Evolutionary conservation across 2,797 vertebrate genomes (phyloP), one percentile per base, ranked within the genome.

Genomic region (Serranus cabrilla): DNA sequence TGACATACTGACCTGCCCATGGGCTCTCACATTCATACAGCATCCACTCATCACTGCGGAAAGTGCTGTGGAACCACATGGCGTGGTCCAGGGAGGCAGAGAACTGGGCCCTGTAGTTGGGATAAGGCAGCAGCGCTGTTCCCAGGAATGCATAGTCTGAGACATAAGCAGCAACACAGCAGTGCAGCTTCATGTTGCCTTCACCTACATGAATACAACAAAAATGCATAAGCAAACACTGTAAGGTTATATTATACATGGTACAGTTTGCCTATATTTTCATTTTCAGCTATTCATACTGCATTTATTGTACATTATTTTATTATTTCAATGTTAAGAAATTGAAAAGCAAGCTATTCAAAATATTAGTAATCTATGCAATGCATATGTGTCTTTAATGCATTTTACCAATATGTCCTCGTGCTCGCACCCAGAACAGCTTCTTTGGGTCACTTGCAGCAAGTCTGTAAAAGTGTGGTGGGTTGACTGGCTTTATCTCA

Each of bases 31-130:
- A 98, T 84, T 99, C 97, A 0, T 98, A 99, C 7, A 99, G 83
- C 97, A 99, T 99, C 98, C 98, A 99, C 82, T 99, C 95, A 39
- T 99, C 98, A 0, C 96, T 95, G 73, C 97, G 94, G 94, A 99
- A 99, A 0, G 96, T 96, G 0, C 87, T 93, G 0, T 99, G 98
- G 91, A 99, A 99, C 97, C 98, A 99, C 97, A 99, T 97, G 84
- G 97, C 96, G 37, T 99, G 98, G 87, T 99, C 97, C 2, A 99
- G 91, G 0, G 98, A 99, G 76, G 89, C 97, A 4, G 92, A 76
- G 78, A 98, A 96, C n/a, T 61, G 83, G 3, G 2, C 50, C 13
- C 81, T 86, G 83, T 95, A 81, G 21, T 87, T 57, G 0, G 94
- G 88, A 83, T 96, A 95, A 0, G 97, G 97, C 79, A 97, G 89